Evolutionary conservation across 2,113 vertebrate genomes (phyloP), one percentile per base, ranked within the genome.

Genomic region (Plotosus lineatus): DNA sequence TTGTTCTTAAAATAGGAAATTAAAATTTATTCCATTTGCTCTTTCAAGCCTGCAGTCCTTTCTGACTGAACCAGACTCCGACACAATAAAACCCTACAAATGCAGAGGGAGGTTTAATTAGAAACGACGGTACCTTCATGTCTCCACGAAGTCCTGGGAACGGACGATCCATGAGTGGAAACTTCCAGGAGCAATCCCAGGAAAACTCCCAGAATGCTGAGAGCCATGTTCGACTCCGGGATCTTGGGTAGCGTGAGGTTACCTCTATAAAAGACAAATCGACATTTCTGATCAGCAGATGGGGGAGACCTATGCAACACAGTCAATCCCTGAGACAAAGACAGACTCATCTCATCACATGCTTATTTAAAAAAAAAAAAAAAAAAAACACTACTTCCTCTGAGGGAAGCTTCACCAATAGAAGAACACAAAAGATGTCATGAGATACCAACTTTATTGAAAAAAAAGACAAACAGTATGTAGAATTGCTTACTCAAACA

Each of bases 141-240:
- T 68, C 93, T 95, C 97, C 97, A 98, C 36, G 95, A 96, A 71
- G 95, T 96, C 73, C 97, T 92, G 0, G 97, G 95, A 11, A 94
- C 86, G 61, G 92, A 91, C 12, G 96, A 95, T 8, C 95, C 96
- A n/a, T 97, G 95, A 0, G 95, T 92, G 78, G 90, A 87, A 6
- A 93, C 91, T 65, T 92, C 92, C 7, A 97, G 85, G 50, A 95
- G 87, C 73, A 96, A 84, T 60, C 89, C 86, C 88, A 96, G 91
- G 85, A 94, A 89, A 1, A 90, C 79, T 6, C 90, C 94, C 68
- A 96, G 89, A 84, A 92, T 82, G 14, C 88, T 83, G 0, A 90
- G 65, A 48, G 92, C 92, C 92, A 93, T 97, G 75, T 94, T 93
- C 3, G 90, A 91, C 87, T 94, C 93, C 11, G 92, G 86, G 68